Percentiles rank a stretch among this genome's conserved stretches.
These are phyloP conservation scores for Delphinus delphis DNA, from an alignment of 2,113 vertebrate genomes.

Conservation along the genomic window DNA sequence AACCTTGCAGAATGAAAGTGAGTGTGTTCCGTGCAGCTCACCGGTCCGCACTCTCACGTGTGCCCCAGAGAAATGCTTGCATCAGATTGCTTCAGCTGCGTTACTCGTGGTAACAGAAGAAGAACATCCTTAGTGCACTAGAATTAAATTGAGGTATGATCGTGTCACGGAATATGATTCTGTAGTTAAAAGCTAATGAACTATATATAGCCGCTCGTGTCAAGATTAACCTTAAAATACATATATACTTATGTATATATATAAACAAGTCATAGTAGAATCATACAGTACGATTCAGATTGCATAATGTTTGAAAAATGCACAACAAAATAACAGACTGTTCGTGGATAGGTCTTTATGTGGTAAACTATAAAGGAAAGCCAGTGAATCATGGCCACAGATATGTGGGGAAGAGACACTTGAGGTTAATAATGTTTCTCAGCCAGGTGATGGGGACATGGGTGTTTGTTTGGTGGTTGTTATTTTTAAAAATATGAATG, in stretches of 20 bases:
- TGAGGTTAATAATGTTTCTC: background rate
- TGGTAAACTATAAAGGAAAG: background rate
- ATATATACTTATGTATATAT: too few species aligned
- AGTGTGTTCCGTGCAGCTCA: rapidly evolving
- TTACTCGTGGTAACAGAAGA: too few species aligned
- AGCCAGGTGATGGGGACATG: rapidly evolving
- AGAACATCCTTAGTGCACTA: background rate
- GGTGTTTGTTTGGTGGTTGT: background rate
- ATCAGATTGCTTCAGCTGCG: rapidly evolving
- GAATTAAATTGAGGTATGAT: rapidly evolving
- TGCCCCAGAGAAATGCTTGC: rapidly evolving
- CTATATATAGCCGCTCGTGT: rapidly evolving
- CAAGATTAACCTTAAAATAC: background rate
- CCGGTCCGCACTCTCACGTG: rapidly evolving
- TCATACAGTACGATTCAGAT: background rate
- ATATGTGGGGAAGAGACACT: background rate
- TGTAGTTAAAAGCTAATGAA: background rate
- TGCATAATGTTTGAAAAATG: background rate
- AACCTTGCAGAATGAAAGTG: rapidly evolving
- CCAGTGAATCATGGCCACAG: background rate
- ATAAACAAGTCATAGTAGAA: background rate
- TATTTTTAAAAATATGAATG: rapidly evolving
- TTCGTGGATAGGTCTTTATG: too few species aligned
- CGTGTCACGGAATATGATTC: background rate
- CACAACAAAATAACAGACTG: background rate